These are phyloP conservation scores for Dendrolimus kikuchii DNA, from an alignment of 1,140 invertebrate genomes.

Conservation along the genomic window DNA sequence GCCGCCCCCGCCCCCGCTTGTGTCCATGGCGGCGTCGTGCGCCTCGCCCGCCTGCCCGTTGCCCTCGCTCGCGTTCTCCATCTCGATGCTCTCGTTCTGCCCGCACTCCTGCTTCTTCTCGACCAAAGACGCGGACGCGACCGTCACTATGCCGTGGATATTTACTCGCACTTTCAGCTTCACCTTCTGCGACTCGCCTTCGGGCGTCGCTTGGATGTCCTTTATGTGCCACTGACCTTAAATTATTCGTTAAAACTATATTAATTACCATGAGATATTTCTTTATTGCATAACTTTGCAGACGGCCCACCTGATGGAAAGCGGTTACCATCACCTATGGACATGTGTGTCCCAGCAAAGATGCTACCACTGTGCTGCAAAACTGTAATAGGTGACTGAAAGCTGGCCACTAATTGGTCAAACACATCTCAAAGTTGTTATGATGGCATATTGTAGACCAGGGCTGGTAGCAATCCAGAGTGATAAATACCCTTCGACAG, in stretches of 20 bases:
- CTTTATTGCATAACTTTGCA: too few relatives aligned
- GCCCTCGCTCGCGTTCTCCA: constrained; percentile 65
- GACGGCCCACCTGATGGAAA: too few relatives aligned
- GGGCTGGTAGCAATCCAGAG: too few relatives aligned
- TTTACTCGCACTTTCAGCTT: constrained; percentile 97
- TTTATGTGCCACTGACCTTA: constrained; percentile 87
- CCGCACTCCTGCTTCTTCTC: constrained; percentile 83
- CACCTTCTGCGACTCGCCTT: constrained; percentile 92
- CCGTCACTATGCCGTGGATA: constrained; percentile 91
- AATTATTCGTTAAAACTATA: constrained; percentile 7
- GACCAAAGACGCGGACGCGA: constrained; percentile 87
- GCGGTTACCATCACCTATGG: too few relatives aligned
- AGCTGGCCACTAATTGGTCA: too few relatives aligned
- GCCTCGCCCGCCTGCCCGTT: constrained; percentile 64
- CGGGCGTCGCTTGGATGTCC: constrained; percentile 87
- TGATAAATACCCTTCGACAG: too few relatives aligned
- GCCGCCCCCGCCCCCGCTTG: constrained; percentile 54
- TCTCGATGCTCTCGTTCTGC: constrained; percentile 74
- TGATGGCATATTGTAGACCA: too few relatives aligned
- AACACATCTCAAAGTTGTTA: too few relatives aligned
- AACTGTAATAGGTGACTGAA: too few relatives aligned
- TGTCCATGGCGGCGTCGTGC: constrained; percentile 64
- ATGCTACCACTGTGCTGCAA: too few relatives aligned
- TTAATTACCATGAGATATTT: too few relatives aligned
- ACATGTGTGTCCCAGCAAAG: too few relatives aligned